These are phyloP conservation scores for Lates calcarifer DNA, from an alignment of 2,113 vertebrate genomes.

Conservation along the genomic window DNA sequence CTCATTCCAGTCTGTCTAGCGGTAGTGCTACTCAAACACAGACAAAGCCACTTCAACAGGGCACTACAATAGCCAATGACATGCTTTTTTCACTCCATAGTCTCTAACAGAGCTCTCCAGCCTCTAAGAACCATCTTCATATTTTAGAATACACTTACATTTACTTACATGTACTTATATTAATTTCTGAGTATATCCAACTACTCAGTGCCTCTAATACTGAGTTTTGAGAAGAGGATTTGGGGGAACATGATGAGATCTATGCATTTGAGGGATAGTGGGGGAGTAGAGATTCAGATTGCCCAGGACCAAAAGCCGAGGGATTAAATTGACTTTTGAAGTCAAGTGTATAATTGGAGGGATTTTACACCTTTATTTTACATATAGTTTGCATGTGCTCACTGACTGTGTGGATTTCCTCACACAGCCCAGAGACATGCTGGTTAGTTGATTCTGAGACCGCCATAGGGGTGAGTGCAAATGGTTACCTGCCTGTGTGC, in stretches of 20 bases:
- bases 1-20: conserved; percentile 32
- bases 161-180: conserved; percentile 8
- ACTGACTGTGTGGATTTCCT: background rate
- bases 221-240: background rate
- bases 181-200: background rate
- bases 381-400: background rate
- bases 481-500: background rate
- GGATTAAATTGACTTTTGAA: background rate
- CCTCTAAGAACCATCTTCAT: conserved; percentile 12
- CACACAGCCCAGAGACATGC: background rate
- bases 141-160: background rate
- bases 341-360: background rate
- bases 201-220: background rate
- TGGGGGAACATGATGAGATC: background rate
- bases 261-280: background rate
- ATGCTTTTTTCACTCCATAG: conserved; percentile 43
- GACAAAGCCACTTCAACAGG: conserved; percentile 52
- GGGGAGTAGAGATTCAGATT: background rate
- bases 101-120: conserved; percentile 16
- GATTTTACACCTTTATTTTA: conserved; percentile 4
- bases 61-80: conserved; percentile 18
- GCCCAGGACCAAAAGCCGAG: too few species aligned
- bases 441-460: background rate
- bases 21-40: conserved; percentile 41
- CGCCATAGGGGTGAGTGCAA: background rate